Base-by-base conservation (phyloP, 2,113 vertebrate species). In the Morone saxatilis region DNA sequence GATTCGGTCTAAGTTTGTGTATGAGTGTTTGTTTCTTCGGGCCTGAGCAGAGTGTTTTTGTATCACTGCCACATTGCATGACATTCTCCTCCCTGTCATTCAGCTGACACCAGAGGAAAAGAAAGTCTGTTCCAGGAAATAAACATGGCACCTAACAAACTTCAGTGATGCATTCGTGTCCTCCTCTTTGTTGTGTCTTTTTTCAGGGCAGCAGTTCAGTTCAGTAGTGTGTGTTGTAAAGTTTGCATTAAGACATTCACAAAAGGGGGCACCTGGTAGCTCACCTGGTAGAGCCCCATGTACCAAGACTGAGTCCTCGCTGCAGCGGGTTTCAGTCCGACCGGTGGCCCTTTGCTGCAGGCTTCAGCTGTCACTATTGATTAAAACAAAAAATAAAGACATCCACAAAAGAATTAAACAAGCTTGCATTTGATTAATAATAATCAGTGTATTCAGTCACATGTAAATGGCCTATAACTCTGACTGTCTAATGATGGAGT, bases 401-500 rank as follows among this genome's bases (percentile, higher is more conserved):
- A 68, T 57, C 51, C 45, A 54, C 12, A 14, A 60, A 59, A 60
- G 10, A 48, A 69, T 38, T 31, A 31, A 31, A 31, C 31, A 31
- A 31, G 2, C 31, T 31, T 31, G 31, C 31, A 31, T 31, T 31
- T 31, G 31, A 31, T 1, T 31, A 31, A 75, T 10, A 50, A 60
- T 14, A 22, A 47, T 69, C 16, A 1, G 22, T 65, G 6, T 65
- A 20, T 67, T 78, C 31, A 59, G 6, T 16, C 19, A 41, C 8
- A 48, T n/a, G 40, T 48, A 22, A 83, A 75, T 22, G 62, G 25
- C 50, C 56, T 36, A 8, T 70, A 59, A 56, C 45, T 43, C 38
- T 31, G 8, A 74, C 40, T 40, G 61, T 65, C 31, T 59, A 71
- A 56, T 69, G 68, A 80, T 17, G n/a, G 67, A 53, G 62, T 60